These are phyloP conservation scores for Pomacea canaliculata DNA, from an alignment of 2,888 invertebrate genomes.

Conservation along the genomic window DNA sequence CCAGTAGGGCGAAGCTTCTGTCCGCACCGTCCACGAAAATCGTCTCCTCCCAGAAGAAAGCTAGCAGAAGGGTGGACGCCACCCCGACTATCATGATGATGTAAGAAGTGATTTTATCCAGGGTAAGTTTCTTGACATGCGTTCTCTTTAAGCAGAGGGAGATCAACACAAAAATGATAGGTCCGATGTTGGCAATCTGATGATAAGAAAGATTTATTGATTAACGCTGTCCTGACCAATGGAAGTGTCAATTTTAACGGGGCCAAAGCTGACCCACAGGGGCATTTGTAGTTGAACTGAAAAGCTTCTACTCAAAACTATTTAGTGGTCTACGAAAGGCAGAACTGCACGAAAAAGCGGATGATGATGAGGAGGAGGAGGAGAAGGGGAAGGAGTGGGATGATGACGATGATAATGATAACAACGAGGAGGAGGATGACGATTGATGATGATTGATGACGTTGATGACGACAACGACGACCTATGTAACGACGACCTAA, in stretches of 20 bases:
- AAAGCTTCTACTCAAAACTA: too few relatives aligned
- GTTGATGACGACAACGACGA: too few relatives aligned
- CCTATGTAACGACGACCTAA: too few relatives aligned
- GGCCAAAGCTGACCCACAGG: slow-evolving; percentile 37
- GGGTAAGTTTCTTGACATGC: slow-evolving; percentile 47
- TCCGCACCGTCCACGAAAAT: slow-evolving; percentile 70
- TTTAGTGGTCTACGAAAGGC: too few relatives aligned
- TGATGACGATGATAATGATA: too few relatives aligned
- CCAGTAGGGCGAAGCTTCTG: slow-evolving; percentile 33
- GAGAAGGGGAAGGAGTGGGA: too few relatives aligned
- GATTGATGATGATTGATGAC: too few relatives aligned
- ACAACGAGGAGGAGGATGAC: too few relatives aligned
- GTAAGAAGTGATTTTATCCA: slow-evolving; percentile 69
- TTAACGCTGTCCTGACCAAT: too few relatives aligned
- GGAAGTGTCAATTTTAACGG: slow-evolving; percentile 72
- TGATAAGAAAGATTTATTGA: slow-evolving; percentile 67
- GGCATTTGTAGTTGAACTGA: too few relatives aligned
- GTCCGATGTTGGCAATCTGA: slow-evolving; percentile 85
- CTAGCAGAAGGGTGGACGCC: slow-evolving; percentile 68
- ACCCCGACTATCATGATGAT: slow-evolving; percentile 69
- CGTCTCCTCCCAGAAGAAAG: slow-evolving; percentile 73
- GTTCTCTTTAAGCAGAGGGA: slow-evolving; percentile 33
- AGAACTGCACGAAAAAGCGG: too few relatives aligned
- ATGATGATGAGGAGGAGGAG: too few relatives aligned
- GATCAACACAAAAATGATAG: slow-evolving; percentile 77